Evolutionary conservation across 2,113 vertebrate species (phyloP).

Genomic region (Speoplatyrhinus poulsoni): DNA sequence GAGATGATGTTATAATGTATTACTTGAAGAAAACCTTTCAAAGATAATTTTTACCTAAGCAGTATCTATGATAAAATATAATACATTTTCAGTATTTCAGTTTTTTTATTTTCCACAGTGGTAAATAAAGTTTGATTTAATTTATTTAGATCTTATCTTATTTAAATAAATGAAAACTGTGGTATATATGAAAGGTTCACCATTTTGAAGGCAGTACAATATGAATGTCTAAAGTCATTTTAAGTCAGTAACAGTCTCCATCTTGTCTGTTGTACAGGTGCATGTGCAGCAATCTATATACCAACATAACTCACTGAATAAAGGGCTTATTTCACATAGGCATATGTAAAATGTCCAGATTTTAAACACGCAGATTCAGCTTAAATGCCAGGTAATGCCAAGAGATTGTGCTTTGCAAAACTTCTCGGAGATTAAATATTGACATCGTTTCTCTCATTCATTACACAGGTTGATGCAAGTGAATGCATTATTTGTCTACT

Average conservation of each 20-base stretch:
- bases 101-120: constrained; percentile 55
- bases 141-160: constrained; percentile 47
- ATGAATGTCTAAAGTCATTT: too few species aligned
- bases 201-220: not conserved
- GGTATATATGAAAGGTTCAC: not conserved
- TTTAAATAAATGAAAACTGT: too few species aligned
- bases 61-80: constrained; percentile 26
- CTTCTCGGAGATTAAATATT: constrained; percentile 51
- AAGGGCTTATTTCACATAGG: constrained; percentile 2
- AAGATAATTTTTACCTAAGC: constrained; percentile 30
- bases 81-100: constrained; percentile 35
- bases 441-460: constrained; percentile 45
- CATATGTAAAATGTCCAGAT: constrained; percentile 14
- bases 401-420: constrained; percentile 22
- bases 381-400: constrained; percentile 5
- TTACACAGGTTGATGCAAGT: constrained; percentile 49
- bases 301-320: not conserved
- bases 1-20: constrained; percentile 8
- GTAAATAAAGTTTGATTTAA: constrained; percentile 1
- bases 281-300: too few species aligned
- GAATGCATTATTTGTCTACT: constrained; percentile 52
- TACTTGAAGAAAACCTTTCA: constrained; percentile 18
- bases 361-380: constrained; percentile 52
- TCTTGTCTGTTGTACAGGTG: too few species aligned
- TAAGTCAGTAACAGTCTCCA: too few species aligned